Evolutionary conservation across 2,888 invertebrate genomes (phyloP).

Genomic region (Magallana nippona): DNA sequence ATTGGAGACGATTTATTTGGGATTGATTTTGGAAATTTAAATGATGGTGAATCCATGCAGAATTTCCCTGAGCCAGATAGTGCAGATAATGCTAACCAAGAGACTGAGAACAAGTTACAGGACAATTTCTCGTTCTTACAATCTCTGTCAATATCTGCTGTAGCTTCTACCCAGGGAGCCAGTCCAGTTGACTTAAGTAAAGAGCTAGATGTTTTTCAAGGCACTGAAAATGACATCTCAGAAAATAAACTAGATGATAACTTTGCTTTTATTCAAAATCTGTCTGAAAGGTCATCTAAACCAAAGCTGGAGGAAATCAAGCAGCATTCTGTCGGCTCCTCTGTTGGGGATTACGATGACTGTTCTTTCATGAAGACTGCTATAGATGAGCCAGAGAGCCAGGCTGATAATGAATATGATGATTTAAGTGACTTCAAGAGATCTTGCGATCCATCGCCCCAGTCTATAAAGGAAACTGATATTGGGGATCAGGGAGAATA

Average conservation of each 20-base stretch:
- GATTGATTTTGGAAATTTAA: not conserved
- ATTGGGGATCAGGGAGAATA: not conserved
- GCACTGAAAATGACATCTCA: not conserved
- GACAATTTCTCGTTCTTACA: slow-evolving; percentile 27
- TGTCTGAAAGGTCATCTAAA: not conserved
- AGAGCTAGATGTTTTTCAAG: too few relatives aligned
- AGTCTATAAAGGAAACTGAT: not conserved
- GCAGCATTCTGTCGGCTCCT: not conserved
- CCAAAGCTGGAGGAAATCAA: slow-evolving; percentile 13
- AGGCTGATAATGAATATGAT: not conserved
- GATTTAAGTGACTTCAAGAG: not conserved
- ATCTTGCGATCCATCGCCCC: not conserved
- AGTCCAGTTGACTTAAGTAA: not conserved
- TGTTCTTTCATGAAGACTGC: not conserved
- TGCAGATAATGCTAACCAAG: not conserved
- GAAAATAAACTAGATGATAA: slow-evolving; percentile 15
- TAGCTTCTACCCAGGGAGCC: not conserved
- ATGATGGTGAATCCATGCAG: not conserved
- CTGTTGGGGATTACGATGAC: slow-evolving; percentile 10
- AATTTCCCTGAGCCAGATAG: not conserved
- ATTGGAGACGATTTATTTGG: not conserved
- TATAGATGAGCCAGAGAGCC: not conserved
- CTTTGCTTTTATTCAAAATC: slow-evolving; percentile 20
- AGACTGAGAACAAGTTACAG: not conserved
- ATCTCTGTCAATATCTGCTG: not conserved